Evolutionary conservation across 2,888 invertebrate species (phyloP).

Genomic region (Drosophila nr. perissopoda): DNA sequence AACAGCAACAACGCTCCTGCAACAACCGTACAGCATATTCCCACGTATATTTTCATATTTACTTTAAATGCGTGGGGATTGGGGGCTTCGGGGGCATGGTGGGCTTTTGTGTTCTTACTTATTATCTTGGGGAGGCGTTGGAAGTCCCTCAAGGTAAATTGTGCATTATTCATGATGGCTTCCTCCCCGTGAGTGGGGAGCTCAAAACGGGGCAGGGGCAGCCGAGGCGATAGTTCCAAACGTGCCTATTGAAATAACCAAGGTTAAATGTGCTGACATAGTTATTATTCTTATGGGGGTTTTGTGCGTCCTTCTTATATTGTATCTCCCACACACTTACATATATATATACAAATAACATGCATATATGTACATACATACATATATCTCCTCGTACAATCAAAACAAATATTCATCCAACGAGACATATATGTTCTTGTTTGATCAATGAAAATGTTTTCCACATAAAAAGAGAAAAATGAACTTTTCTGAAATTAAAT

Average conservation of each 20-base stretch:
- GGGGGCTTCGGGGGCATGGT: conserved; percentile 23
- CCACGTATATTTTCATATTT: conserved; percentile 61
- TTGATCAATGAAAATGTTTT: neutral
- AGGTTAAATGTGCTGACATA: conserved; percentile 29
- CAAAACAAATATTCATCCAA: neutral
- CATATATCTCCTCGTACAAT: neutral
- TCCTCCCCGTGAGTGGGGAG: conserved; percentile 1
- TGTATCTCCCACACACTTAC: neutral
- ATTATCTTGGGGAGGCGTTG: conserved; percentile 74
- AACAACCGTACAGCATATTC: conserved; percentile 40
- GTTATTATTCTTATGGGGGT: neutral
- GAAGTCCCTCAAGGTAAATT: conserved; percentile 79
- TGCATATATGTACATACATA: neutral
- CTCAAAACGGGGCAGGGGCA: neutral
- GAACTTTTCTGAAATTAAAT: neutral
- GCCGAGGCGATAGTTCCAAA: conserved; percentile 24
- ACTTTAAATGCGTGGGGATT: conserved; percentile 27
- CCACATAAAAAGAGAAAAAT: neutral
- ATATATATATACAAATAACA: neutral
- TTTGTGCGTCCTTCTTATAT: neutral
- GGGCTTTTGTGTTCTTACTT: conserved; percentile 63
- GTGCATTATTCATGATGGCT: conserved; percentile 73
- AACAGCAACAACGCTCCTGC: conserved; percentile 8
- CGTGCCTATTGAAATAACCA: conserved; percentile 40
- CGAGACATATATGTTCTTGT: neutral